These are phyloP conservation scores for Gymnosoma rotundatum DNA, from an alignment of 2,888 invertebrate genomes.

Conservation along the genomic window DNA sequence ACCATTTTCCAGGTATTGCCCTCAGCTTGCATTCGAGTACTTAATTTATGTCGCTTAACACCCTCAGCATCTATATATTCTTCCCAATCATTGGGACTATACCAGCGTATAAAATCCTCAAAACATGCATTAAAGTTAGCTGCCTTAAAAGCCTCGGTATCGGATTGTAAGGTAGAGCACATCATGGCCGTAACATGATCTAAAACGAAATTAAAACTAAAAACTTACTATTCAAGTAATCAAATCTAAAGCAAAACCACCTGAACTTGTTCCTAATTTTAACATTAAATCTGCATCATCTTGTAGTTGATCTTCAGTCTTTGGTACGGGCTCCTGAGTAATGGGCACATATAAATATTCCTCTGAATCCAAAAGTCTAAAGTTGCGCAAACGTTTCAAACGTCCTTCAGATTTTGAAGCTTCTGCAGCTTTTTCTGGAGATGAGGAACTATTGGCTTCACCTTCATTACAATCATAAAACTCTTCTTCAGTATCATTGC, in stretches of 20 bases:
- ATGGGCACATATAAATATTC: slow-evolving; percentile 90
- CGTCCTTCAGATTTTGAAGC: slow-evolving; percentile 86
- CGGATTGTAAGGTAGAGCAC: slow-evolving; percentile 95
- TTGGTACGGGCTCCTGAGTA: slow-evolving; percentile 96
- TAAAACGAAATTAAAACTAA: slow-evolving; percentile 81
- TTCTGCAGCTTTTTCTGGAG: slow-evolving; percentile 22
- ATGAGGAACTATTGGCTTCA: slow-evolving; percentile 36
- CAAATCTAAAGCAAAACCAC: slow-evolving; percentile 69
- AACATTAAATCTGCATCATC: slow-evolving; percentile 96
- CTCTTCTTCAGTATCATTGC: slow-evolving; percentile 84
- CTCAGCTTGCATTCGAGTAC: slow-evolving; percentile 93
- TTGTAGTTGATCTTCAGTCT: slow-evolving; percentile 98
- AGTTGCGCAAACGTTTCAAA: slow-evolving; percentile 86
- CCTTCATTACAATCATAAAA: slow-evolving; percentile 91
- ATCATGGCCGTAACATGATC: slow-evolving; percentile 95
- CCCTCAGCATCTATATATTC: slow-evolving; percentile 82
- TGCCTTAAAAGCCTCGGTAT: slow-evolving; percentile 99
- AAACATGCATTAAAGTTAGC: slow-evolving; percentile 96
- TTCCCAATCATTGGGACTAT: slow-evolving; percentile 98
- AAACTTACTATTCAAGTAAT: background rate
- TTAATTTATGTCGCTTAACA: slow-evolving; percentile 83
- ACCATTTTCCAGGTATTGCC: slow-evolving; percentile 96
- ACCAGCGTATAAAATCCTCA: slow-evolving; percentile 99
- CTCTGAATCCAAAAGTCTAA: slow-evolving; percentile 87
- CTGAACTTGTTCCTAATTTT: slow-evolving; percentile 91